A percentile compares a stretch with the other conserved stretches of the same genome.
Conservation (phyloP, 2,113 vertebrate genomes). For the Myotis brandtii region DNA sequence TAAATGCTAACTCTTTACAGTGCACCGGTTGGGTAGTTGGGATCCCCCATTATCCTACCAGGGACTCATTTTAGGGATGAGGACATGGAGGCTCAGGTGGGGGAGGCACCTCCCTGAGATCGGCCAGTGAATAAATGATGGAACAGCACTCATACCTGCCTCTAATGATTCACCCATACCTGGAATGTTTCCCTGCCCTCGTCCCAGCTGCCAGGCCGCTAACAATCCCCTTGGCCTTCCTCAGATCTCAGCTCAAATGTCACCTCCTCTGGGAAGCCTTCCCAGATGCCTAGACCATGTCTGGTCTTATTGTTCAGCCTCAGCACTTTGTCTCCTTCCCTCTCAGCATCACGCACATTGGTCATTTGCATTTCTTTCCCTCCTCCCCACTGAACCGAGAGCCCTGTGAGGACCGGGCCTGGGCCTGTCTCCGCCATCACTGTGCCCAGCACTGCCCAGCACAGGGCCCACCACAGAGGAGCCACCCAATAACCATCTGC, state of each 20-base stretch:
- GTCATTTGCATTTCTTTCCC: neutral
- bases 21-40: neutral
- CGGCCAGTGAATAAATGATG: neutral
- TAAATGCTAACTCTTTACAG: neutral
- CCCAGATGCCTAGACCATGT: neutral
- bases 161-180: neutral
- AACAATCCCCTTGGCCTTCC: neutral
- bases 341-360: neutral
- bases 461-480: neutral
- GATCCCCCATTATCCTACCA: neutral
- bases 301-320: neutral
- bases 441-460: neutral
- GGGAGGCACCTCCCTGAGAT: neutral
- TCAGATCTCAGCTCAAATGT: neutral
- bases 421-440: neutral
- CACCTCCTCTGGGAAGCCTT: neutral
- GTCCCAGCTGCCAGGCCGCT: neutral
- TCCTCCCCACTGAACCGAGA: neutral
- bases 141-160: neutral
- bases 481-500: neutral
- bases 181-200: neutral
- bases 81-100: neutral
- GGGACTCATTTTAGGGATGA: neutral
- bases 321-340: neutral
- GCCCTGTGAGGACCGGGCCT: neutral